Percentiles rank a stretch among this genome's conserved stretches.
Conservation (phyloP, 1,140 invertebrate species). For the Drosophila sulfurigaster region DNA sequence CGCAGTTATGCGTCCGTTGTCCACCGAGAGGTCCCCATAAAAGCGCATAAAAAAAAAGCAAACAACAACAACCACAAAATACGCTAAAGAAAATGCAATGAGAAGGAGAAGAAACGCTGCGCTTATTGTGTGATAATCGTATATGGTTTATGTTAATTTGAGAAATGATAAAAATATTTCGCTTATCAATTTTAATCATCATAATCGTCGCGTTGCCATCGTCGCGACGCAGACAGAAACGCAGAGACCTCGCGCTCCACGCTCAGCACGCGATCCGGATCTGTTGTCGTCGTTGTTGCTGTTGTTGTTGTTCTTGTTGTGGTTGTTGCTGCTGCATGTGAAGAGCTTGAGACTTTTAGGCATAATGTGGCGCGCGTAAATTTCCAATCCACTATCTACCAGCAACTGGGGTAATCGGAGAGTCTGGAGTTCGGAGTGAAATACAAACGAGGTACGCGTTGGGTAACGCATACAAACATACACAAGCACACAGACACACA, state of each 20-base stretch:
- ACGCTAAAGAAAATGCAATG: constrained; percentile 26
- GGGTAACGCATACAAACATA: constrained; percentile 64
- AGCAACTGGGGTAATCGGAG: constrained; percentile 63
- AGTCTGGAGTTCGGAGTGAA: constrained; percentile 63
- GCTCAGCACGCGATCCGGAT: constrained; percentile 70
- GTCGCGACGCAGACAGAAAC: constrained; percentile 51
- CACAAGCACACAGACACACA: background rate
- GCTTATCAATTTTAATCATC: constrained; percentile 81
- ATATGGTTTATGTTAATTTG: constrained; percentile 81
- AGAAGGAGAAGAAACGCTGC: constrained; percentile 41
- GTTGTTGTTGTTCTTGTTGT: background rate
- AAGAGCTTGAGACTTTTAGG: constrained; percentile 40
- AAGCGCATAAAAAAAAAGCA: constrained; percentile 74
- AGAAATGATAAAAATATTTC: constrained; percentile 83
- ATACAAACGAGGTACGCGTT: constrained; percentile 78
- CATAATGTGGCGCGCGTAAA: constrained; percentile 69
- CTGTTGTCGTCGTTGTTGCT: constrained; percentile 20
- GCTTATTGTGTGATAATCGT: constrained; percentile 81
- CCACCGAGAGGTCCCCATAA: constrained; percentile 59
- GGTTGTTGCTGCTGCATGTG: constrained; percentile 27
- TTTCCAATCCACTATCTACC: constrained; percentile 46
- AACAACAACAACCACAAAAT: constrained; percentile 51
- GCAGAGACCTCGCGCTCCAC: constrained; percentile 15
- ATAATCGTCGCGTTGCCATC: constrained; percentile 75
- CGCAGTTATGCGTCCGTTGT: constrained; percentile 15